Conservation (phyloP, 2,888 invertebrate species). For the Thyatira batis region DNA sequence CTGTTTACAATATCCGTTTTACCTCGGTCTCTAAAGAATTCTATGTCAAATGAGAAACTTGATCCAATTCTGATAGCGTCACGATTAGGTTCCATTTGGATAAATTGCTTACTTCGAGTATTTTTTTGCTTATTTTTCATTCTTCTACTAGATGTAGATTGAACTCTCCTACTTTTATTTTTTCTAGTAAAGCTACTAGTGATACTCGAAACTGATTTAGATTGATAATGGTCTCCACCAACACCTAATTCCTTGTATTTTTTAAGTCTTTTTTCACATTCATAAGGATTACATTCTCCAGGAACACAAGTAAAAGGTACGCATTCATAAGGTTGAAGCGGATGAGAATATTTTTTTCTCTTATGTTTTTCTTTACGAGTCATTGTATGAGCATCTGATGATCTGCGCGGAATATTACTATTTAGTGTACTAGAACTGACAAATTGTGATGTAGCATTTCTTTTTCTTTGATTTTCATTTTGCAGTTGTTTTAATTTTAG, state of each 20-base stretch:
- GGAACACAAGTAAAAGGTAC: conserved; percentile 36
- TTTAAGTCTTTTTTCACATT: conserved; percentile 25
- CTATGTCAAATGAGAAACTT: conserved; percentile 12
- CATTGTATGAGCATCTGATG: not conserved
- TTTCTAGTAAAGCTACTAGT: not conserved
- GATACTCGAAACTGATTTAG: not conserved
- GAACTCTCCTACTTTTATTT: not conserved
- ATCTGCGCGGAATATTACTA: not conserved
- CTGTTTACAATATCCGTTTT: not conserved
- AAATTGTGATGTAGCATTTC: not conserved
- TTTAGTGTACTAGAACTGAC: not conserved
- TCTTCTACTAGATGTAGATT: not conserved
- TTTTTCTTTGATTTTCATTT: not conserved
- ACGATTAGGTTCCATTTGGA: not conserved
- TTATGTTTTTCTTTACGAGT: not conserved
- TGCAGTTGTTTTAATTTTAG: conserved; percentile 4
- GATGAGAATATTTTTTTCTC: not conserved
- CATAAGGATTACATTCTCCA: conserved; percentile 35
- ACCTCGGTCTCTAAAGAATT: conserved; percentile 8
- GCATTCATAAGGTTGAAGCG: conserved; percentile 37
- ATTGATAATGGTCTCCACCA: not conserved
- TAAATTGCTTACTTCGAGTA: not conserved
- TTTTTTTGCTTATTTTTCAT: not conserved
- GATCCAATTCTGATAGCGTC: conserved; percentile 8
- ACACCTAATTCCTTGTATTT: not conserved